These are phyloP conservation scores for Xiphophorus couchianus DNA, from an alignment of 2,113 vertebrate species.

Conservation along the genomic window DNA sequence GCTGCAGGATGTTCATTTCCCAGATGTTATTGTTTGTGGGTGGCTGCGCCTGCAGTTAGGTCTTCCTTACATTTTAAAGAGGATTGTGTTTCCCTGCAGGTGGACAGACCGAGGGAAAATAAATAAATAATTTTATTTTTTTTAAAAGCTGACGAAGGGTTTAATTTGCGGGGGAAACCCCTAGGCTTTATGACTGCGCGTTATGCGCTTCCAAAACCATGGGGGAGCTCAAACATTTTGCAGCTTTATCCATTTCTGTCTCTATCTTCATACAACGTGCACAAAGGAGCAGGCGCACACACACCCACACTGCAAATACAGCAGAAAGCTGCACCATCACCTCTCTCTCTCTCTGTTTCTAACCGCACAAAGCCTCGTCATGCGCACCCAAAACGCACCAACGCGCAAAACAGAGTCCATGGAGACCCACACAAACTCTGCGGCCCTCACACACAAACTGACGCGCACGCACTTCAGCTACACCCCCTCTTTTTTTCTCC, in stretches of 20 bases:
- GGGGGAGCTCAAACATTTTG: constrained; percentile 15
- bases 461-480: constrained; percentile 18
- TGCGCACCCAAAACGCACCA: constrained; percentile 19
- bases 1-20: constrained; percentile 9
- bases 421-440: constrained; percentile 57
- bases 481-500: constrained; percentile 51
- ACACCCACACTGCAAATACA: background rate
- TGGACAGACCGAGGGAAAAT: background rate
- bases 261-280: constrained; percentile 4
- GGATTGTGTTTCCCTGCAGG: constrained; percentile 16
- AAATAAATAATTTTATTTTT: no score
- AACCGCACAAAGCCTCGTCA: constrained; percentile 15
- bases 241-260: constrained; percentile 32
- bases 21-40: background rate
- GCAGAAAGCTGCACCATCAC: constrained; percentile 11
- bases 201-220: constrained; percentile 1
- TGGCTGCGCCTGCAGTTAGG: constrained; percentile 16
- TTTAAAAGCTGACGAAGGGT: constrained; percentile 10
- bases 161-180: constrained; percentile 41
- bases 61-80: constrained; percentile 34
- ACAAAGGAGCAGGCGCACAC: constrained; percentile 4
- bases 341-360: background rate
- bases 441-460: constrained; percentile 10
- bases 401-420: constrained; percentile 19
- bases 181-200: background rate